Evolutionary conservation across 2,797 vertebrate genomes (phyloP).

Genomic region (Fistularia commersonii): DNA sequence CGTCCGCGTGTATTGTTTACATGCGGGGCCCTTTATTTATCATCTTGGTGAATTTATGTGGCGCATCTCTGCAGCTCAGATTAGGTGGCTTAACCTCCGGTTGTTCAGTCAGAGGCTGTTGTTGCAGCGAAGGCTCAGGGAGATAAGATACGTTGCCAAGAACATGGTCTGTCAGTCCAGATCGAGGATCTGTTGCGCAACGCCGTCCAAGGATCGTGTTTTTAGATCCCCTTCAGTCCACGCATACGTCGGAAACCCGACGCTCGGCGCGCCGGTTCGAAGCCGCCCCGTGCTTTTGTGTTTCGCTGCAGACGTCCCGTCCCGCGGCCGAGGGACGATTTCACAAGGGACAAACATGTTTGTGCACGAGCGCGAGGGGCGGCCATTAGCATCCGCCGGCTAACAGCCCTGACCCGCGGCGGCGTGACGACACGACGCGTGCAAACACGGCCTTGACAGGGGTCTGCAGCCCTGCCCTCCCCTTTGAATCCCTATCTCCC

Average conservation of each 20-base stretch:
- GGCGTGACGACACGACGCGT: slow-evolving; percentile 30
- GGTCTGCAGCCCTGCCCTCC: slow-evolving; percentile 21
- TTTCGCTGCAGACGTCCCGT: too few species aligned
- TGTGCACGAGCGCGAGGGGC: slow-evolving; percentile 32
- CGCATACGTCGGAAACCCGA: neutral
- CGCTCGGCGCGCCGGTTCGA: too few species aligned
- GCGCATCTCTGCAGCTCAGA: too few species aligned
- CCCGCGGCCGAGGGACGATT: too few species aligned
- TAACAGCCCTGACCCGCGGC: slow-evolving; percentile 53
- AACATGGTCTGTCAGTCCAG: slow-evolving; percentile 33
- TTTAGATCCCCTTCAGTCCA: slow-evolving; percentile 16
- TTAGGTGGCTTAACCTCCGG: too few species aligned
- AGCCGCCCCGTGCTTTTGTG: slow-evolving; percentile 16
- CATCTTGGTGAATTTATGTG: too few species aligned
- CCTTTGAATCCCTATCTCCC: neutral
- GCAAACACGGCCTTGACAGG: slow-evolving; percentile 46
- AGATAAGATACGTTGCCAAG: slow-evolving; percentile 53
- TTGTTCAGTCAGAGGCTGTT: slow-evolving; percentile 21
- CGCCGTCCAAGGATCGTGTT: slow-evolving; percentile 41
- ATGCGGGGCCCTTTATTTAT: too few species aligned
- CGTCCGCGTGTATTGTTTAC: too few species aligned
- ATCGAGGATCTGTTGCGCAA: slow-evolving; percentile 41
- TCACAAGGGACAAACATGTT: slow-evolving; percentile 44
- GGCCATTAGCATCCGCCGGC: slow-evolving; percentile 37
- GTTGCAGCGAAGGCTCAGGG: slow-evolving; percentile 15